A percentile compares a stretch with the other conserved stretches of the same genome.
These are phyloP conservation scores for Lates japonicus DNA, from an alignment of 2,797 vertebrate species.

Conservation along the genomic window DNA sequence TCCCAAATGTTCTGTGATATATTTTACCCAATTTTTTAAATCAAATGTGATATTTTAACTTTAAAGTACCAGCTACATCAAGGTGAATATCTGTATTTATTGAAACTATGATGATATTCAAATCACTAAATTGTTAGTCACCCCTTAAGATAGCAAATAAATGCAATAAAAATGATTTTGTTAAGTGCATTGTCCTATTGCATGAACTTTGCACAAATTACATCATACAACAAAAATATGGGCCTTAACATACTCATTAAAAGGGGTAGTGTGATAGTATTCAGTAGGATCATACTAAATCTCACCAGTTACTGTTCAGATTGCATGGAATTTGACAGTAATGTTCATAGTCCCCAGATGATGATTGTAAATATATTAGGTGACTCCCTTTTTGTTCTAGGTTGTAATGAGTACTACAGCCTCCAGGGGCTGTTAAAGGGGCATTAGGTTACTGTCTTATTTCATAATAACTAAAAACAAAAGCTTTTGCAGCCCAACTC, in stretches of 20 bases:
- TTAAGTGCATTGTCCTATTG: not conserved
- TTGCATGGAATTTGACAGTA: not conserved
- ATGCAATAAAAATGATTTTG: not conserved
- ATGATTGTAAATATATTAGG: not conserved
- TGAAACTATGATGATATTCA: not conserved
- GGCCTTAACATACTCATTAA: not conserved
- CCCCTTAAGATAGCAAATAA: not conserved
- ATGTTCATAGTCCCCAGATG: not conserved
- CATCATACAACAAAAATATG: not conserved
- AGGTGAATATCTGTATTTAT: not conserved
- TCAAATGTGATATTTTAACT: constrained; percentile 4
- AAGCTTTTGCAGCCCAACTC: not conserved
- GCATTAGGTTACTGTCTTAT: not conserved
- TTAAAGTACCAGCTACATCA: not conserved
- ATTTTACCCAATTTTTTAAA: not conserved
- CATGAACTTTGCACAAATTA: not conserved
- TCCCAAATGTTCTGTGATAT: constrained; percentile 9
- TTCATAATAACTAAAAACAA: not conserved
- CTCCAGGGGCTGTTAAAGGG: not conserved
- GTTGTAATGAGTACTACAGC: not conserved
- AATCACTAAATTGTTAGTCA: not conserved
- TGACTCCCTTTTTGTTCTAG: not conserved
- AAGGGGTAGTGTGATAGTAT: not conserved
- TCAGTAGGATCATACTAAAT: not conserved
- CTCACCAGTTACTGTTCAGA: not conserved